These are phyloP conservation scores for Xylophagus ater DNA, from an alignment of 2,888 invertebrate species.

Conservation along the genomic window DNA sequence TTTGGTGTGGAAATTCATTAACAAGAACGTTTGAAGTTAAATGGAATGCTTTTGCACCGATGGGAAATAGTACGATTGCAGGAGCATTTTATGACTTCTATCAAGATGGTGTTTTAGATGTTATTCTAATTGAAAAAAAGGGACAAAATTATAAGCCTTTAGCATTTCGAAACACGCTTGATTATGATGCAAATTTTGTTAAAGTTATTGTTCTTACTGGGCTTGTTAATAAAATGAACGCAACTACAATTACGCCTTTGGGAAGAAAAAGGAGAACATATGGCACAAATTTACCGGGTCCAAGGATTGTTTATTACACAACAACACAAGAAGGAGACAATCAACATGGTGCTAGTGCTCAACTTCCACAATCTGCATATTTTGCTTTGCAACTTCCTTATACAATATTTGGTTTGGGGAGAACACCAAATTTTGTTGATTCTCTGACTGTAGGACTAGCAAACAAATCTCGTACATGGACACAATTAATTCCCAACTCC, in stretches of 20 bases:
- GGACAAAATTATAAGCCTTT: constrained; percentile 49
- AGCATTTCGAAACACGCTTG: constrained; percentile 76
- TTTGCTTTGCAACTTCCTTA: constrained; percentile 90
- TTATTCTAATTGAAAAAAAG: constrained; percentile 58
- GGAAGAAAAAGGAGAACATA: constrained; percentile 68
- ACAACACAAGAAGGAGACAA: constrained; percentile 77
- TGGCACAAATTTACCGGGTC: constrained; percentile 86
- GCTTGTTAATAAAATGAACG: constrained; percentile 56
- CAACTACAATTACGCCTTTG: constrained; percentile 59
- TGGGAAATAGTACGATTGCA: constrained; percentile 63
- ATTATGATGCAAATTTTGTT: constrained; percentile 91
- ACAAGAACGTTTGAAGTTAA: constrained; percentile 61
- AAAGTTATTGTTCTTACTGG: constrained; percentile 91
- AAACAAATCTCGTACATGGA: constrained; percentile 64
- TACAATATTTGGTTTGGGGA: constrained; percentile 91
- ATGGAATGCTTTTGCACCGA: constrained; percentile 63
- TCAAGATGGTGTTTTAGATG: constrained; percentile 89
- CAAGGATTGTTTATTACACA: constrained; percentile 74
- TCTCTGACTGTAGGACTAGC: constrained; percentile 68
- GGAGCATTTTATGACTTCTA: constrained; percentile 89
- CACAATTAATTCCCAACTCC: constrained; percentile 93
- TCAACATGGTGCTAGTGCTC: constrained; percentile 72
- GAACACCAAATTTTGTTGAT: constrained; percentile 96
- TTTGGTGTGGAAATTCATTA: constrained; percentile 45
- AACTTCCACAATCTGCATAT: constrained; percentile 85